A percentile compares a stretch with the other conserved stretches of the same genome.
These are phyloP conservation scores for Rhabdomys pumilio DNA, from an alignment of 2,797 vertebrate species.

Conservation along the genomic window DNA sequence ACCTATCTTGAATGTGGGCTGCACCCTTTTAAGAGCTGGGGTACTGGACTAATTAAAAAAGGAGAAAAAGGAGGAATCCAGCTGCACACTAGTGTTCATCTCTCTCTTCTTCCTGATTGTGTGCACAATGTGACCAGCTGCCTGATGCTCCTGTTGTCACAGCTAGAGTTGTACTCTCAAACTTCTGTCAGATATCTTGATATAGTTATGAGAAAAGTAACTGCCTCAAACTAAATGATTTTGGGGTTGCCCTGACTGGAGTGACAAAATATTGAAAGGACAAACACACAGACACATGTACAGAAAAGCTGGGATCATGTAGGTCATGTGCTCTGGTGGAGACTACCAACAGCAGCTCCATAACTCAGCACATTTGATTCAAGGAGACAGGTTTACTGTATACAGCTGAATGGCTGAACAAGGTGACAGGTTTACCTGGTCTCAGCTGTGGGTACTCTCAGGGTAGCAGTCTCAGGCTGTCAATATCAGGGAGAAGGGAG, in stretches of 20 bases:
- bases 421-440: neutral
- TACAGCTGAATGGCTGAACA: neutral
- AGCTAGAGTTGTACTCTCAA: neutral
- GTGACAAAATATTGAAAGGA: neutral
- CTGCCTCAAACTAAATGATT: neutral
- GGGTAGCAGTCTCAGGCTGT: neutral
- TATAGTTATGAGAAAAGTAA: neutral
- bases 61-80: neutral
- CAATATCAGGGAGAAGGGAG: neutral
- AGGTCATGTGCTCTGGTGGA: neutral
- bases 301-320: neutral
- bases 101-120: neutral
- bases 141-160: neutral
- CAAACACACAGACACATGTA: neutral
- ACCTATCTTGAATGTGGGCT: neutral
- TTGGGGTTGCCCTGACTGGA: neutral
- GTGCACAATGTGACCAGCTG: neutral
- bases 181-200: neutral
- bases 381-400: neutral
- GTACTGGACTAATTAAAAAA: neutral
- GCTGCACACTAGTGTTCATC: neutral
- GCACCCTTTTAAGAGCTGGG: neutral
- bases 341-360: neutral
- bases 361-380: neutral
- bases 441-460: neutral